A percentile compares a stretch with the other conserved stretches of the same genome.
Evolutionary conservation across 1,140 invertebrate genomes (phyloP).

Genomic region (Leptoteleia sp.): DNA sequence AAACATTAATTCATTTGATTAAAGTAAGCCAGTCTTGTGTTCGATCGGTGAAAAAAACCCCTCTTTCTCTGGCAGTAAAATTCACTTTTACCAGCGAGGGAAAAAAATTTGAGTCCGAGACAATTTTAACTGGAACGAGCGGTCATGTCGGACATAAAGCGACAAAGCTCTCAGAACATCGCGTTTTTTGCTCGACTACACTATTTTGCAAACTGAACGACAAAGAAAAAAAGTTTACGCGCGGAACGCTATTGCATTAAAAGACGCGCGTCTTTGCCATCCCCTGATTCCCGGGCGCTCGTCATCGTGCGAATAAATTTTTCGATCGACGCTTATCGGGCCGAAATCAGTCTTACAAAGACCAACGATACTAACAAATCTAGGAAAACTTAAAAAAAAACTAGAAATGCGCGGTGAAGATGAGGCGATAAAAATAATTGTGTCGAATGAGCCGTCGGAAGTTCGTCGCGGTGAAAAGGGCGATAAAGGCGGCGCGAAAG

Average conservation of each 20-base stretch:
- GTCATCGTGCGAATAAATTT: slow-evolving; percentile 6
- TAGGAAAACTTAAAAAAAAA: no score
- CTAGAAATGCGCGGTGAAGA: no score
- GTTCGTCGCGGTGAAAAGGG: no score
- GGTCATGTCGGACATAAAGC: slow-evolving; percentile 2
- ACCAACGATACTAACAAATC: slow-evolving; percentile 34
- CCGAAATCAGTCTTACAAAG: no score
- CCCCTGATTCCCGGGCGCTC: slow-evolving; percentile 18
- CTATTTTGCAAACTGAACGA: slow-evolving; percentile 6
- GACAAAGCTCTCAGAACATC: neutral
- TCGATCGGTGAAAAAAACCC: slow-evolving; percentile 11
- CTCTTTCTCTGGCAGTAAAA: slow-evolving; percentile 8
- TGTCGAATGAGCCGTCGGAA: no score
- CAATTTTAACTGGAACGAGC: neutral
- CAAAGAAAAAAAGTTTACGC: neutral
- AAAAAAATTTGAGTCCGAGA: slow-evolving; percentile 4
- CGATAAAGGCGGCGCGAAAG: slow-evolving; percentile 8
- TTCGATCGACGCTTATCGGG: slow-evolving; percentile 29
- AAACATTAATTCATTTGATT: slow-evolving; percentile 13
- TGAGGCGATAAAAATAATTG: no score
- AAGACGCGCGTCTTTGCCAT: slow-evolving; percentile 18
- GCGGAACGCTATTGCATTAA: slow-evolving; percentile 12
- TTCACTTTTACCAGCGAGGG: slow-evolving; percentile 1
- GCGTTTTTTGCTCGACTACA: neutral
- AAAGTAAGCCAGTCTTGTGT: neutral